Evolutionary conservation across 2,888 invertebrate species (phyloP).

Genomic region (Aelia acuminata): DNA sequence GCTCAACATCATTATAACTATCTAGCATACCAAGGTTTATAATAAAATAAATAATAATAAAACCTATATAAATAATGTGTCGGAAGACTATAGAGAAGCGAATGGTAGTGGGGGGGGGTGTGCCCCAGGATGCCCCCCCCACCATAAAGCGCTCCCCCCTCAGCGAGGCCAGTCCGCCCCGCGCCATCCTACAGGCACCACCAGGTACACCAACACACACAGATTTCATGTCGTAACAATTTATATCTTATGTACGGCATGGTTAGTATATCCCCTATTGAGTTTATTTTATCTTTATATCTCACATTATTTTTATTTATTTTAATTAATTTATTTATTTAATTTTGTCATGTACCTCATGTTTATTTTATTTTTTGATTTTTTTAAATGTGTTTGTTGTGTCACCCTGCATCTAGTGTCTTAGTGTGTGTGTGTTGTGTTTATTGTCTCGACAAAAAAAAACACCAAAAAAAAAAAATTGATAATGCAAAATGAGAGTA

Average conservation of each 20-base stretch:
- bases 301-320: not conserved
- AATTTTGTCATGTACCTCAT: not conserved
- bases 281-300: slow-evolving; percentile 17
- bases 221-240: slow-evolving; percentile 49
- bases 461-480: not conserved
- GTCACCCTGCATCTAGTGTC: slow-evolving; percentile 29
- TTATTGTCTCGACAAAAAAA: not conserved
- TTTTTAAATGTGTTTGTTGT: not conserved
- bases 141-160: not conserved
- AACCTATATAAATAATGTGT: no score
- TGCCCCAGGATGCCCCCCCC: no score
- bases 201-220: slow-evolving; percentile 50
- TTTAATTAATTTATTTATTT: not conserved
- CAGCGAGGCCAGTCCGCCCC: not conserved
- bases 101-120: not conserved
- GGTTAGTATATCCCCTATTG: slow-evolving; percentile 44
- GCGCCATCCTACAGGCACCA: slow-evolving; percentile 26
- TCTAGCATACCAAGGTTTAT: no score
- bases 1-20: no score
- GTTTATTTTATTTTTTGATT: not conserved
- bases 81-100: no score
- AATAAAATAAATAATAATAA: no score
- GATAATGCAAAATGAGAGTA: not conserved
- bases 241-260: slow-evolving; percentile 48
- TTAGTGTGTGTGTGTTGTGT: slow-evolving; percentile 37